phyloP scores from a whole-genome alignment of 2,113 vertebrate genomes.

The Peucedramus taeniatus region DNA sequence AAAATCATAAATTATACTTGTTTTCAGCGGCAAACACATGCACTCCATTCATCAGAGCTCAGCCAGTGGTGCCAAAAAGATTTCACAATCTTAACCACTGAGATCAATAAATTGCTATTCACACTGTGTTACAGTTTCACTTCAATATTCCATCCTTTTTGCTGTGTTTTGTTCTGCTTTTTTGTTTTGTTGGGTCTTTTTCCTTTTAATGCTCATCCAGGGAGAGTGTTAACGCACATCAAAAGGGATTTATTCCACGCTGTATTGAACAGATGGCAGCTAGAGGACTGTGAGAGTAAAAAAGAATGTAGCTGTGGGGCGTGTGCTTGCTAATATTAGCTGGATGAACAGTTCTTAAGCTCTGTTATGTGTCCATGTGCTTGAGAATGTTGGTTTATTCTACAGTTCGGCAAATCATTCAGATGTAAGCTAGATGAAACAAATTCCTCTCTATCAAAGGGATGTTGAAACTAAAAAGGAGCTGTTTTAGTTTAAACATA shows the following conservation, averaged over 20 bases:
- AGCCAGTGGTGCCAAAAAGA: neutral
- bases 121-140: neutral
- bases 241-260: conserved; percentile 12
- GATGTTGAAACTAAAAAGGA: neutral
- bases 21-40: neutral
- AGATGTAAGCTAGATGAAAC: neutral
- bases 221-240: conserved; percentile 7
- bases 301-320: neutral
- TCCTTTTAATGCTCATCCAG: neutral
- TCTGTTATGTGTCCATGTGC: neutral
- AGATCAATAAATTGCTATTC: neutral
- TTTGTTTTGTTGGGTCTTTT: neutral
- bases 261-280: conserved; percentile 42
- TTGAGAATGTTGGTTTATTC: neutral
- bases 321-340: neutral
- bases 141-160: neutral
- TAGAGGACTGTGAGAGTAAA: neutral
- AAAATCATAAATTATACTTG: neutral
- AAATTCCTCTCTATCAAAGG: neutral
- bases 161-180: neutral
- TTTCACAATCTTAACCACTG: neutral
- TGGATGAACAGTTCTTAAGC: neutral
- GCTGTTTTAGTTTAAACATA: neutral
- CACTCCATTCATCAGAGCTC: neutral
- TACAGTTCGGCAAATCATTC: neutral